A percentile compares a stretch with the other conserved stretches of the same genome.
Conservation (phyloP, 2,888 invertebrate genomes). For the Heliconius ethilla region DNA sequence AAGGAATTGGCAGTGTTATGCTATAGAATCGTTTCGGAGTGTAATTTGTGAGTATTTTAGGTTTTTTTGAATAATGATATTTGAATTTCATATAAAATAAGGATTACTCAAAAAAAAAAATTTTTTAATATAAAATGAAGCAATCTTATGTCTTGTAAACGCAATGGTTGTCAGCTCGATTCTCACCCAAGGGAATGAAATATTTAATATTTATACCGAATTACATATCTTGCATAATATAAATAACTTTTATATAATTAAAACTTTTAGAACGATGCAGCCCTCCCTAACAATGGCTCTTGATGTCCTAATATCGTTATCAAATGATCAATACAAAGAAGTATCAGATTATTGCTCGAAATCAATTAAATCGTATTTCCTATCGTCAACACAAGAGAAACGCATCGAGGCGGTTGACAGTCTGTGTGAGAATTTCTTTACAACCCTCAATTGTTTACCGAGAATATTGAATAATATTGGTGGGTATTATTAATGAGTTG, state of each 20-base stretch:
- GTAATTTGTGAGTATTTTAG: slow-evolving; percentile 76
- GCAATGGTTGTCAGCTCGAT: too few relatives aligned
- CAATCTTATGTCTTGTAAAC: too few relatives aligned
- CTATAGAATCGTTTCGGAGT: slow-evolving; percentile 80
- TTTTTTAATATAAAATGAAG: too few relatives aligned
- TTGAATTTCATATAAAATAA: too few relatives aligned
- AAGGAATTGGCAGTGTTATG: slow-evolving; percentile 83
- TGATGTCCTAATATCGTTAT: slow-evolving; percentile 85
- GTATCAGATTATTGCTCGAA: slow-evolving; percentile 75
- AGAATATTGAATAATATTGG: slow-evolving; percentile 84
- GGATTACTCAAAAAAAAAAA: too few relatives aligned
- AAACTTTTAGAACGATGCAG: slow-evolving; percentile 82
- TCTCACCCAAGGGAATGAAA: too few relatives aligned
- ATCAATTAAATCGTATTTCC: slow-evolving; percentile 64
- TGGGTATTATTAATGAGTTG: too few relatives aligned
- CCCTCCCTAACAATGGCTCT: slow-evolving; percentile 83
- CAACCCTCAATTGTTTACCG: slow-evolving; percentile 83
- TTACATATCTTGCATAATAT: too few relatives aligned
- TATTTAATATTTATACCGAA: too few relatives aligned
- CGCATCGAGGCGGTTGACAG: slow-evolving; percentile 75
- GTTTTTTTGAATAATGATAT: too few relatives aligned
- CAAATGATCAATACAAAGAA: slow-evolving; percentile 83
- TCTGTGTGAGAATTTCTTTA: slow-evolving; percentile 83
- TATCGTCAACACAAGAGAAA: slow-evolving; percentile 54
- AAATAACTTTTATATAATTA: not conserved